phyloP scores from a whole-genome alignment of 2,888 invertebrate genomes.

The Hecatera dysodea region DNA sequence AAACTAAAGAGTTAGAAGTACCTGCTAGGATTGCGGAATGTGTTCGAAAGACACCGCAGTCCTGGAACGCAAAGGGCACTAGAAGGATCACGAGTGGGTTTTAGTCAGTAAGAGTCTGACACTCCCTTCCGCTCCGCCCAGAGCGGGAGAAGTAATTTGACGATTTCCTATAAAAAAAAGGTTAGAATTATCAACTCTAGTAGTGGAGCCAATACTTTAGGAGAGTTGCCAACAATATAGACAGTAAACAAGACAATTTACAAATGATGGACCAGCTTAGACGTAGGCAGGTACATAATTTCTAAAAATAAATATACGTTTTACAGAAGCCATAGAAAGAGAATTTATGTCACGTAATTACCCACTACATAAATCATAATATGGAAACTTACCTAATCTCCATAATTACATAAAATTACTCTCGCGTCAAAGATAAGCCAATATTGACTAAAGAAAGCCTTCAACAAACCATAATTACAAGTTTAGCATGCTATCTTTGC shows the following conservation, averaged over 20 bases:
- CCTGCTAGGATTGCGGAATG: too few species aligned
- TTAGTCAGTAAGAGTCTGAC: too few species aligned
- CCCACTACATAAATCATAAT: slow-evolving; percentile 28
- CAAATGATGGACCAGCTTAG: neutral
- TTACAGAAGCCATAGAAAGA: slow-evolving; percentile 18
- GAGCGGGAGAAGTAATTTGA: too few species aligned
- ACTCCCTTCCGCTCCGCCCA: too few species aligned
- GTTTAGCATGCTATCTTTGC: slow-evolving; percentile 46
- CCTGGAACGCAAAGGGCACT: too few species aligned
- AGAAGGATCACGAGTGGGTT: too few species aligned
- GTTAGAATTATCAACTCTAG: neutral
- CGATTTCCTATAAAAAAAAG: neutral
- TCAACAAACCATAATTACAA: slow-evolving; percentile 36
- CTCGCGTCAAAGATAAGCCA: slow-evolving; percentile 45
- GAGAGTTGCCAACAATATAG: neutral
- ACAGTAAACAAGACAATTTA: slow-evolving; percentile 9
- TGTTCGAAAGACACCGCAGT: too few species aligned
- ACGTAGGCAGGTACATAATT: neutral
- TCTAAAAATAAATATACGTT: slow-evolving; percentile 2
- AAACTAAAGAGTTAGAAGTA: neutral
- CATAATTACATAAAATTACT: slow-evolving; percentile 27
- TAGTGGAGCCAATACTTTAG: neutral
- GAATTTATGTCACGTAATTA: slow-evolving; percentile 11
- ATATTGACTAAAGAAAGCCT: slow-evolving; percentile 41
- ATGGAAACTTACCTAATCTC: slow-evolving; percentile 56